Evolutionary conservation across 2,113 vertebrate genomes (phyloP).

Genomic region (Mus spicilegus): DNA sequence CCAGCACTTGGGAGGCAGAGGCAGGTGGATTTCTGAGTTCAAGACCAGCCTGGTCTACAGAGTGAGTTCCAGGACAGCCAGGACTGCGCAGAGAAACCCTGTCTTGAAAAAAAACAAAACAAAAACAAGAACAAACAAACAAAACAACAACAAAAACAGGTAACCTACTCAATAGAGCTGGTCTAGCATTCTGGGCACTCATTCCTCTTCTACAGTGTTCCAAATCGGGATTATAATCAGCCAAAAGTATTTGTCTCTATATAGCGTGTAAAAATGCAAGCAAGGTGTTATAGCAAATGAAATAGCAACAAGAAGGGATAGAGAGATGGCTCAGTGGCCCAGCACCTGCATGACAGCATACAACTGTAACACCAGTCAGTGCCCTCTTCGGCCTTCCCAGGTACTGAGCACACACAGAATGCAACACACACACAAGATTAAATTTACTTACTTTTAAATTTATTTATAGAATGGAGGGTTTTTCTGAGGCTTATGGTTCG

Average conservation of each 20-base stretch:
- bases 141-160: not conserved
- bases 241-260: constrained; percentile 18
- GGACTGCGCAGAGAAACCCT: too few species aligned
- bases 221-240: constrained; percentile 8
- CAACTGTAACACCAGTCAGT: not conserved
- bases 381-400: not conserved
- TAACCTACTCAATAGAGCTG: not conserved
- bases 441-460: not conserved
- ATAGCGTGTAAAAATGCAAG: not conserved
- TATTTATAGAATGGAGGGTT: not conserved
- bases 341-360: not conserved
- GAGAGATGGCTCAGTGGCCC: not conserved
- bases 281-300: not conserved
- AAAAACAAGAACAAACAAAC: not conserved
- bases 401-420: not conserved
- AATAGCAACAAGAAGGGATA: not conserved
- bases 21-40: too few species aligned
- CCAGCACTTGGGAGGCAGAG: too few species aligned
- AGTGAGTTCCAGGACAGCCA: too few species aligned
- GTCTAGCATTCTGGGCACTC: not conserved
- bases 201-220: constrained; percentile 36
- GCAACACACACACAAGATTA: not conserved
- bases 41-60: too few species aligned
- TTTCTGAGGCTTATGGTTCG: not conserved
- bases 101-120: not conserved